A percentile compares a stretch with the other conserved stretches of the same genome.
Conservation (phyloP, 2,113 vertebrate genomes). For the Strix aluco region DNA sequence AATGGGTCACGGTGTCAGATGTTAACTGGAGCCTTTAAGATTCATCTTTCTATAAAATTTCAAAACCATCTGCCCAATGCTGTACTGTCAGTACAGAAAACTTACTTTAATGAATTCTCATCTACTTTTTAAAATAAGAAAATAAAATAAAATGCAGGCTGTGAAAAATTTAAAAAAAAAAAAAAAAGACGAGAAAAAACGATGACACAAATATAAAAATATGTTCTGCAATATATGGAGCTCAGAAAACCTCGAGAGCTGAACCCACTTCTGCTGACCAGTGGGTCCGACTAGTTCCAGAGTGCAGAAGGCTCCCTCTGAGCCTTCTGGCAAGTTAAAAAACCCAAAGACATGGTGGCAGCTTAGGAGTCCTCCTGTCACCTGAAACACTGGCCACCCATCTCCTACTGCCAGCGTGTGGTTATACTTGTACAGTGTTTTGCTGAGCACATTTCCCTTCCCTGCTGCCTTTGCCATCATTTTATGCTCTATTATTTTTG, state of each 20-base stretch:
- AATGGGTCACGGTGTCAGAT: neutral
- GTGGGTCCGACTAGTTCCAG: neutral
- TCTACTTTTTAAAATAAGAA: neutral
- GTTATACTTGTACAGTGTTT: rapidly evolving
- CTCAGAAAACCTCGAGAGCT: neutral
- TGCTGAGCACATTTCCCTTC: neutral
- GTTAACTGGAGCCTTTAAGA: neutral
- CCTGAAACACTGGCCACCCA: neutral
- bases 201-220: neutral
- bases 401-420: neutral
- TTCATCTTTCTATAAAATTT: slow-evolving; percentile 14
- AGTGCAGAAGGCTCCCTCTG: neutral
- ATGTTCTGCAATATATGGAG: neutral
- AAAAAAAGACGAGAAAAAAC: neutral
- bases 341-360: neutral
- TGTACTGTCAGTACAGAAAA: neutral
- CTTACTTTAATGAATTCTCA: neutral
- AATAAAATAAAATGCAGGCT: neutral
- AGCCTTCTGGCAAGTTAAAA: neutral
- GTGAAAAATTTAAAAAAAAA: neutral
- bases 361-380: neutral
- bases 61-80: neutral
- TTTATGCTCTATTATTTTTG: neutral
- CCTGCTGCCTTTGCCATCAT: neutral
- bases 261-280: neutral